Base-by-base conservation (phyloP, 2,113 vertebrate genomes). In the Mesocricetus auratus region DNA sequence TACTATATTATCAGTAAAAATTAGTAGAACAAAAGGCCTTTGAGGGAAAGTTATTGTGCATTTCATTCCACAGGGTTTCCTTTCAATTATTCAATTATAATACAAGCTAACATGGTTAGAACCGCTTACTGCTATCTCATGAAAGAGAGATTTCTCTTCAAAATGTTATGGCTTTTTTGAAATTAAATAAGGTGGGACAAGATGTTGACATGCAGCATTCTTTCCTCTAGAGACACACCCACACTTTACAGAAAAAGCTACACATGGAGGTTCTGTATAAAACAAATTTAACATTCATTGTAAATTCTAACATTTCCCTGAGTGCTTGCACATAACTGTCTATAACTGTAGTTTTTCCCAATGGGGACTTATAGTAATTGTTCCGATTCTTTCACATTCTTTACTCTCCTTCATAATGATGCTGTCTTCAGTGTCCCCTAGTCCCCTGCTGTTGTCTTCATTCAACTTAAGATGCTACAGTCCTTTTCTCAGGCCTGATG, bases 271-370 rank as follows among this genome's bases (percentile, higher is more conserved):
- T 92, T 95, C 77, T 9, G 3, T 31, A 77, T 53, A 90, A 77
- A 77, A 88, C 10, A 29, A 96, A 96, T 97, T 86, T 82, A 97
- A 88, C 86, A 86, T 74, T 91, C 56, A 89, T 93, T 93, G 93
- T 96, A 74, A 89, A 0, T 19, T 60, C 90, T 94, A 96, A 85
- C 66, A 92, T 86, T 92, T 92, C 86, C 92, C 75, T 74, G 86
- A 66, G 75, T 50, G 15, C 86, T 93, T 83, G 16, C 21, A 90
- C 36, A 17, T 75, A 86, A 95, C 89, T 92, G 94, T 85, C 89
- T 47, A 24, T 94, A 94, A 92, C 60, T 91, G 21, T 50, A 94
- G 73, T 89, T 90, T 16, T 58, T 36, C 82, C 90, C 64, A 88
- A 3, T 2, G 79, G 24, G 50, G 53, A 86, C 79, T 82, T 82